Evolutionary conservation across 2,888 invertebrate species (phyloP), one percentile per base, ranked within the genome.

Genomic region (Urechis unicinctus): DNA sequence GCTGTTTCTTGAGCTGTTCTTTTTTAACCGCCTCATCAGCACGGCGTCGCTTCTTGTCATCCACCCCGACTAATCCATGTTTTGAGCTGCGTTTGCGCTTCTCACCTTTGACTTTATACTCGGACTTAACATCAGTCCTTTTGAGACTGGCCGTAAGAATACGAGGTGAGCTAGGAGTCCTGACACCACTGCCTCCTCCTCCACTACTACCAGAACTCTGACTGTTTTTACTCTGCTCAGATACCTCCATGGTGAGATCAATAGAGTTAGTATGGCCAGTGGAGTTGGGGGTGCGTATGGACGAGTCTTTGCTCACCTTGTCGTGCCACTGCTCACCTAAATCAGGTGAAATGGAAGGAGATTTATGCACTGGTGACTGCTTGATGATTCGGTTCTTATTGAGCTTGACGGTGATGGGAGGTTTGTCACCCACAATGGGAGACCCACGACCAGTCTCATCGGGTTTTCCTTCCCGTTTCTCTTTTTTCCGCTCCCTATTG

Each of bases 331-430:
- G n/a, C n/a, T n/a, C n/a, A n/a, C n/a, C n/a, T n/a, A n/a, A n/a
- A 45, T 45, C 45, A n/a, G 45, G 45, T 4, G 45, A 45, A 24
- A 26, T 45, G 6, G 22, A 22, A 22, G 22, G 22, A 21, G 21
- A 22, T 21, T 48, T 36, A 9, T 13, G 9, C 36, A 36, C 22
- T 5, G 53, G 53, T 5, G 51, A 50, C 17, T 55, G 50, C 48
- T 55, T 55, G 44, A 50, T 26, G 42, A 55, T 50, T 29, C 25
- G 29, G n/a, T n/a, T n/a, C 43, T 56, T 60, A 54, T 58, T 58
- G 6, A 58, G 25, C 30, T 60, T 60, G 28, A 60, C 47, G 2
- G 53, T 60, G 28, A 60, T 55, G 6, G 41, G 30, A 4, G 49
- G 55, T 49, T 57, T 57, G 17, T 45, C 50, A 4, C 36, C 24